These are phyloP conservation scores for Hanleya hanleyi DNA, from an alignment of 2,888 invertebrate species.

Conservation along the genomic window DNA sequence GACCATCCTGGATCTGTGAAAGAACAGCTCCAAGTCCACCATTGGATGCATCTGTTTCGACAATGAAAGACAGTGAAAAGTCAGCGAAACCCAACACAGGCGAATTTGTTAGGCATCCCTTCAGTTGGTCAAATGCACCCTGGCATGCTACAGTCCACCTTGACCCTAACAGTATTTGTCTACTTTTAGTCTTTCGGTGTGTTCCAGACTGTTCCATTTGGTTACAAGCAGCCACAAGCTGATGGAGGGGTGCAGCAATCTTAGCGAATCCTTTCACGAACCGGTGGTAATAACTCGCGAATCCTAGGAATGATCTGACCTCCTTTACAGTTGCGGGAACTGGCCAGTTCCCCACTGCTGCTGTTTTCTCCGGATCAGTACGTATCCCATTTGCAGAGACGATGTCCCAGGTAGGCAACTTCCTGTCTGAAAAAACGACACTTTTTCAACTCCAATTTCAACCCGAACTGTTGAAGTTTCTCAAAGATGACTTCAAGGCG, in stretches of 20 bases:
- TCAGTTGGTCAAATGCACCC: not conserved
- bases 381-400: not conserved
- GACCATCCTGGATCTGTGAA: too few relatives aligned
- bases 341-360: slow-evolving; percentile 1
- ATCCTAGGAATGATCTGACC: slow-evolving; percentile 8
- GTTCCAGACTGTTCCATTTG: not conserved
- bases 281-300: slow-evolving; percentile 1
- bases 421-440: not conserved
- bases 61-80: not conserved
- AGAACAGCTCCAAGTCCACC: not conserved
- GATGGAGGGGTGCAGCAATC: not conserved
- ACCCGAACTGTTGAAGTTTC: not conserved
- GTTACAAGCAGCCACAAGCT: not conserved
- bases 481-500: not conserved
- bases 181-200: not conserved
- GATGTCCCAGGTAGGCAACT: not conserved
- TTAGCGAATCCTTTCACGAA: not conserved
- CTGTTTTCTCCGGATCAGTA: slow-evolving; percentile 4
- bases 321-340: slow-evolving; percentile 9
- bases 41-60: not conserved
- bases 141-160: not conserved
- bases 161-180: not conserved
- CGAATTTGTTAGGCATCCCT: not conserved
- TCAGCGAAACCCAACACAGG: not conserved
- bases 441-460: slow-evolving; percentile 5